Conservation (phyloP, 1,140 invertebrate species). For the Rhyacophila brunnea region DNA sequence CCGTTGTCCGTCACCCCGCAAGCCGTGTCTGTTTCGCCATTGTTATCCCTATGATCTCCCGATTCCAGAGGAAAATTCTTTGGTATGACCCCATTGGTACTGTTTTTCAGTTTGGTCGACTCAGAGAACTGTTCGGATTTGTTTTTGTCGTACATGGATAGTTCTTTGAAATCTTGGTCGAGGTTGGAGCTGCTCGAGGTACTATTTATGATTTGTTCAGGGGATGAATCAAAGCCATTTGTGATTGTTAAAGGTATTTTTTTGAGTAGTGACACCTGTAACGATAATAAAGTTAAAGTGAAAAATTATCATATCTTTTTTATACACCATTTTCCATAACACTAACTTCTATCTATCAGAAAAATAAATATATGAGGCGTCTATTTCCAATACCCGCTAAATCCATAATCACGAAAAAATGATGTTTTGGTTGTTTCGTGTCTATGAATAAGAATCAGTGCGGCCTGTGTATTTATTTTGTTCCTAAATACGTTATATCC, state of each 20-base stretch:
- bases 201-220: conserved; percentile 19
- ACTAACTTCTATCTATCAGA: no score
- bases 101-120: background rate
- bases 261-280: conserved; percentile 54
- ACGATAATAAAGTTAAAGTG: no score
- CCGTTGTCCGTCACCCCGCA: conserved; percentile 24
- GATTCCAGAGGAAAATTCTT: background rate
- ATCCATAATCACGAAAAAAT: no score
- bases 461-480: no score
- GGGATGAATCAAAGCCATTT: conserved; percentile 12
- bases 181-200: conserved; percentile 9
- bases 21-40: conserved; percentile 14
- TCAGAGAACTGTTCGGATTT: background rate
- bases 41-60: background rate
- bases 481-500: no score
- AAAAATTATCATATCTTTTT: no score
- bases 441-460: no score
- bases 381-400: no score
- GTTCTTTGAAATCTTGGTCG: conserved; percentile 17
- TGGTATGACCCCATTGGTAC: background rate
- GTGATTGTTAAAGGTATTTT: conserved; percentile 38
- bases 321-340: no score
- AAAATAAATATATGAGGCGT: no score
- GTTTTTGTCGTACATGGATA: conserved; percentile 8
- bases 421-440: no score